Conservation (phyloP, 2,797 vertebrate genomes). For the Knipowitschia caucasica region DNA sequence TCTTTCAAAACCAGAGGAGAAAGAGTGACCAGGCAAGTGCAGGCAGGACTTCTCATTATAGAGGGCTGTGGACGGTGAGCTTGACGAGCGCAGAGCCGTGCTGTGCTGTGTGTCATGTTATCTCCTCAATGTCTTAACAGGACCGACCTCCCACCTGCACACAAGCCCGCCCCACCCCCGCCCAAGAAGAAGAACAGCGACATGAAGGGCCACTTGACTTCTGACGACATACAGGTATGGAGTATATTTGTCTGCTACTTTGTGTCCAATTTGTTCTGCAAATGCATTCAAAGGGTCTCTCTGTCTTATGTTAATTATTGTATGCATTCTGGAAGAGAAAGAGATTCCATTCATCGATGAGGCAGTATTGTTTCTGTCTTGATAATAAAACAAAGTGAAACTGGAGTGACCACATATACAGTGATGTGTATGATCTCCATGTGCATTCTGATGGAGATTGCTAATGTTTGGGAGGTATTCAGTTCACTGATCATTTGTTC, state of each 20-base stretch:
- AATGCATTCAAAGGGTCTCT: background rate
- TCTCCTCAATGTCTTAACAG: slow-evolving; percentile 76
- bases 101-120: slow-evolving; percentile 68
- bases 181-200: slow-evolving; percentile 83
- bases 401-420: too few species aligned
- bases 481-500: too few species aligned
- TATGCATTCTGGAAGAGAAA: background rate
- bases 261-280: background rate
- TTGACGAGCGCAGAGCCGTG: slow-evolving; percentile 37
- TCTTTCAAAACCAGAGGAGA: slow-evolving; percentile 73
- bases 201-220: slow-evolving; percentile 81
- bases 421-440: too few species aligned
- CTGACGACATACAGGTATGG: slow-evolving; percentile 87
- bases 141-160: slow-evolving; percentile 81
- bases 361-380: too few species aligned
- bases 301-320: background rate
- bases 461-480: too few species aligned
- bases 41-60: slow-evolving; percentile 75
- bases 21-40: slow-evolving; percentile 75
- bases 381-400: too few species aligned
- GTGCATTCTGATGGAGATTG: too few species aligned
- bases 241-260: too few species aligned
- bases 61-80: slow-evolving; percentile 66
- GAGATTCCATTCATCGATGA: too few species aligned
- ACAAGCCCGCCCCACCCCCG: slow-evolving; percentile 82